Conservation (phyloP, 2,888 invertebrate species). For the Stenichneumon culpator region DNA sequence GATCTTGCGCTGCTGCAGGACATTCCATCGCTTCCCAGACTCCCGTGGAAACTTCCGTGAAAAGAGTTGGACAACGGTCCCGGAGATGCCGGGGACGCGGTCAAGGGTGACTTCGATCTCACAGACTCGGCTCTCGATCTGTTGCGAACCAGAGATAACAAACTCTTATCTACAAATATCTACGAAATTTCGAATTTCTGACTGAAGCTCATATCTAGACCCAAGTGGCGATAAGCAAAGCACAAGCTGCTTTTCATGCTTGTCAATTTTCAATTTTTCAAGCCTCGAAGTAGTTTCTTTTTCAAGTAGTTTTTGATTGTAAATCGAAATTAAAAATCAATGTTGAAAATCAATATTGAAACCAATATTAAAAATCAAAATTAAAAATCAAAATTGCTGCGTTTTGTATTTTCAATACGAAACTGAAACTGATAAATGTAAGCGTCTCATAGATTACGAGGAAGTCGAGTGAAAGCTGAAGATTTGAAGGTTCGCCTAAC, state of each 20-base stretch:
- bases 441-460: background rate
- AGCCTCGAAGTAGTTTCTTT: background rate
- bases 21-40: conserved; percentile 84
- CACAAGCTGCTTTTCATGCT: conserved; percentile 38
- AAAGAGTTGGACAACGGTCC: conserved; percentile 82
- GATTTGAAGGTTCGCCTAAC: conserved; percentile 67
- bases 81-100: conserved; percentile 83
- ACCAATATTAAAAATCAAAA: background rate
- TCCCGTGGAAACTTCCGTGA: conserved; percentile 84
- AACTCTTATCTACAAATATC: background rate
- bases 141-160: conserved; percentile 60
- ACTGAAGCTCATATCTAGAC: background rate
- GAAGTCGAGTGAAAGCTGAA: conserved; percentile 76
- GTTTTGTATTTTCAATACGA: background rate
- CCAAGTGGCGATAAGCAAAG: conserved; percentile 12
- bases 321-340: background rate
- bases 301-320: no score
- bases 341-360: background rate
- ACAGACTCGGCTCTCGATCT: conserved; percentile 84
- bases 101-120: conserved; percentile 83
- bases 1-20: conserved; percentile 84
- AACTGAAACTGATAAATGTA: background rate
- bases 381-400: background rate
- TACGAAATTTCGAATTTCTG: background rate
- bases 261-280: background rate